phyloP scores from a whole-genome alignment of 2,888 invertebrate species.

The Drosophila mercatorum region DNA sequence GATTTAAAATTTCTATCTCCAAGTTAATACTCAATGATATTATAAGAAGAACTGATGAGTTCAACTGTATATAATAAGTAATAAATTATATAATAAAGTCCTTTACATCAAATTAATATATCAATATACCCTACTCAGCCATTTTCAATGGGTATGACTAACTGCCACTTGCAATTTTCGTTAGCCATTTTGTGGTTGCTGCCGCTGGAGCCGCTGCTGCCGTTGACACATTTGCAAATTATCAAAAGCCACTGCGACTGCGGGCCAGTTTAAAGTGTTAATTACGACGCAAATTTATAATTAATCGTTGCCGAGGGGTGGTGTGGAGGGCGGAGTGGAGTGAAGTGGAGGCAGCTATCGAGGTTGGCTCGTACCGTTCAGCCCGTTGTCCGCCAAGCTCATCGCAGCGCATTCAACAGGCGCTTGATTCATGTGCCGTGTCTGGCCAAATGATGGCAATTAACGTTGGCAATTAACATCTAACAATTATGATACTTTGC shows the following conservation, averaged over 20 bases:
- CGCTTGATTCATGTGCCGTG: slow-evolving; percentile 70
- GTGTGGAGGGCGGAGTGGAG: neutral
- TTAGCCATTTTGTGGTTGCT: slow-evolving; percentile 67
- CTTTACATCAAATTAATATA: no score
- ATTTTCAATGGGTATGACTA: slow-evolving; percentile 37
- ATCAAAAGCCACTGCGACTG: slow-evolving; percentile 60
- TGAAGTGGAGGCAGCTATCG: slow-evolving; percentile 10
- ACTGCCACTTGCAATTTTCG: slow-evolving; percentile 78
- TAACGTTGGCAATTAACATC: slow-evolving; percentile 71
- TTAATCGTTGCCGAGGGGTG: slow-evolving; percentile 56
- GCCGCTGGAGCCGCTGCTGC: slow-evolving; percentile 42
- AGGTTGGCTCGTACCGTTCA: slow-evolving; percentile 10
- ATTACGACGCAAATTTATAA: slow-evolving; percentile 81
- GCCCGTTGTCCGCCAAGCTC: neutral
- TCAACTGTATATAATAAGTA: no score
- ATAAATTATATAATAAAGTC: no score
- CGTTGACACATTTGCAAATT: slow-evolving; percentile 80
- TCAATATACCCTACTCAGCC: neutral
- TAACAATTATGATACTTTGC: slow-evolving; percentile 77
- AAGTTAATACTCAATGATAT: no score
- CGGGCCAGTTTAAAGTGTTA: slow-evolving; percentile 79
- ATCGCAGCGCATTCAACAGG: slow-evolving; percentile 29
- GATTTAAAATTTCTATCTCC: no score
- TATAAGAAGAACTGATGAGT: no score
- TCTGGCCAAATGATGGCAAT: slow-evolving; percentile 74